Conservation (phyloP, 2,113 vertebrate species). For the Poeciliopsis occidentalis region DNA sequence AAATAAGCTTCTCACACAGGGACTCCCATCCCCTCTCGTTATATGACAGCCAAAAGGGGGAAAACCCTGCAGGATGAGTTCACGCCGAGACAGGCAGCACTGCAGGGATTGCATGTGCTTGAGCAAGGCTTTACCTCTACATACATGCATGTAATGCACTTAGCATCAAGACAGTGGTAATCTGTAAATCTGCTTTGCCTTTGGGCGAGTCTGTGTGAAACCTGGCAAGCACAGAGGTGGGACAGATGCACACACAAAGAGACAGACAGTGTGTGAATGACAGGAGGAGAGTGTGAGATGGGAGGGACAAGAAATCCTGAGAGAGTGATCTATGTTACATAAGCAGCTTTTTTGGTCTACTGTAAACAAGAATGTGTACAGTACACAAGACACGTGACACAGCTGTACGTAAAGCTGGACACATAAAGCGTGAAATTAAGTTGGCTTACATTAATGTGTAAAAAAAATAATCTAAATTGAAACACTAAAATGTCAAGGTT, state of each 20-base stretch:
- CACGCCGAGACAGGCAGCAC: slow-evolving; percentile 45
- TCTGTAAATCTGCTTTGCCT: slow-evolving; percentile 82
- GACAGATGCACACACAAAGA: slow-evolving; percentile 18
- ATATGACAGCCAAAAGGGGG: slow-evolving; percentile 30
- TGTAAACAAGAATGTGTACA: slow-evolving; percentile 44
- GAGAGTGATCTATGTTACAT: slow-evolving; percentile 63
- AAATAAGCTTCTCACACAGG: slow-evolving; percentile 33
- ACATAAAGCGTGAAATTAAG: background rate
- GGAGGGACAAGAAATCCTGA: slow-evolving; percentile 22
- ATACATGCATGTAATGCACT: slow-evolving; percentile 64
- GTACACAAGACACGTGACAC: slow-evolving; percentile 31
- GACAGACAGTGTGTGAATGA: slow-evolving; percentile 43
- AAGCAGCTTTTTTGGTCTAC: slow-evolving; percentile 61
- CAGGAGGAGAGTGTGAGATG: slow-evolving; percentile 52
- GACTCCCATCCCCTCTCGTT: slow-evolving; percentile 14
- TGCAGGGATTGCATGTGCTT: slow-evolving; percentile 19
- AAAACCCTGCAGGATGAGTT: slow-evolving; percentile 58
- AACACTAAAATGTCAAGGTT: background rate
- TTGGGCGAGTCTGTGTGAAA: slow-evolving; percentile 73
- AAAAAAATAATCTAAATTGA: background rate
- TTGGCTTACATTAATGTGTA: too few relatives aligned
- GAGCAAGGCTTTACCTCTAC: slow-evolving; percentile 34
- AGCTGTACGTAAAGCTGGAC: slow-evolving; percentile 9
- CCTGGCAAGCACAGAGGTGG: slow-evolving; percentile 54
- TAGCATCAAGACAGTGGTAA: slow-evolving; percentile 72